These are phyloP conservation scores for Pogonocichla stellata DNA, from an alignment of 2,113 vertebrate genomes.

Conservation along the genomic window DNA sequence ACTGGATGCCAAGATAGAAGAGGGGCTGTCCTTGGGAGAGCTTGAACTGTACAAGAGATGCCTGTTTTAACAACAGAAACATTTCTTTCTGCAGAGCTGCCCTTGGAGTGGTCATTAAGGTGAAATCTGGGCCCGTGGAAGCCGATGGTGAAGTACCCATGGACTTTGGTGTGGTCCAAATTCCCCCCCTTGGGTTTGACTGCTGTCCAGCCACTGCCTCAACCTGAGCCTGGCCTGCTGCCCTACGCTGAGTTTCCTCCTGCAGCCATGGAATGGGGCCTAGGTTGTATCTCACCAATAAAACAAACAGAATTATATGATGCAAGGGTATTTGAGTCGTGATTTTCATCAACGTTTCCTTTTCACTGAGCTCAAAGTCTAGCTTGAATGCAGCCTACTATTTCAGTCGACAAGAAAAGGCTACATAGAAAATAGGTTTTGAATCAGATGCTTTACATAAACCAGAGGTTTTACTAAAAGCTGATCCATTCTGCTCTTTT, in stretches of 20 bases:
- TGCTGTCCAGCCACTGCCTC: background rate
- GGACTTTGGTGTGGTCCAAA: background rate
- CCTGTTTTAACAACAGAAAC: background rate
- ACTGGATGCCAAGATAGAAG: background rate
- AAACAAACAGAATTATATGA: slow-evolving; percentile 54
- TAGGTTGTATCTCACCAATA: background rate
- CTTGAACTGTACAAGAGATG: background rate
- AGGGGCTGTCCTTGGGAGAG: background rate
- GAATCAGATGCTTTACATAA: slow-evolving; percentile 82
- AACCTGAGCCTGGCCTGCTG: background rate
- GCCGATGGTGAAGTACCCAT: background rate
- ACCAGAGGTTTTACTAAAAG: slow-evolving; percentile 75
- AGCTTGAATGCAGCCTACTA: slow-evolving; percentile 63
- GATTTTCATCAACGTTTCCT: slow-evolving; percentile 63
- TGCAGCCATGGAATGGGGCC: background rate
- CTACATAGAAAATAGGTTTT: slow-evolving; percentile 70
- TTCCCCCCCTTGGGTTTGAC: background rate
- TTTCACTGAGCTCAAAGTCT: slow-evolving; percentile 51
- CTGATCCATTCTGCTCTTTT: slow-evolving; percentile 67
- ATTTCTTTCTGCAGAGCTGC: background rate
- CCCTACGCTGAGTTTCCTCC: background rate
- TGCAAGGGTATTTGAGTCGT: slow-evolving; percentile 41
- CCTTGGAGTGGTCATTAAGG: background rate
- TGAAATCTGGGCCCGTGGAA: background rate
- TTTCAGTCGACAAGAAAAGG: slow-evolving; percentile 63